Base-by-base conservation (phyloP, 2,797 vertebrate species). In the Oreochromis grahami region DNA sequence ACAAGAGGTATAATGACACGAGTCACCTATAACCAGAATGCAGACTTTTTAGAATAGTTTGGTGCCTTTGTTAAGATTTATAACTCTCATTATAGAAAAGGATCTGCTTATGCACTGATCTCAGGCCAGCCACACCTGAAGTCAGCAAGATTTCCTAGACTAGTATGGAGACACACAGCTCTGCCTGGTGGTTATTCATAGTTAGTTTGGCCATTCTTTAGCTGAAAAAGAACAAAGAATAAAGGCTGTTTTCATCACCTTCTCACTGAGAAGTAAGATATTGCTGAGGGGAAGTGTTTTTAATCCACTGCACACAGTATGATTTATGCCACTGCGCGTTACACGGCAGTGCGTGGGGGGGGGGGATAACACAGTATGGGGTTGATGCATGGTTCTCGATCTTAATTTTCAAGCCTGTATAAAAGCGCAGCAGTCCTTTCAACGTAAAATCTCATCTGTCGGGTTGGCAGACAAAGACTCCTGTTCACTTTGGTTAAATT, bases 141-240 rank as follows among this genome's bases (percentile, higher is more conserved):
- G 88, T 91, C 77, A 86, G 84, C 52, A 79, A 45, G 70, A 84
- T 87, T 84, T 82, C 81, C 79, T 68, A 26, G 26, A 92, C 90
- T 89, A 14, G 43, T 29, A 19, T 26, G 24, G 14, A 81, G 19
- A 45, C 9, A 58, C 19, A 76, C 70, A 79, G 38, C 80, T 60
- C 77, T 68, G 41, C 63, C 68, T 21, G 65, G 77, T 78, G 15
- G 8, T 80, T 85, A 80, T 79, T 86, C 45, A 78, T 90, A 78
- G 80, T 88, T 80, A 56, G 77, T 87, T 81, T 91, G 79, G 83
- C 14, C 7, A 2, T 81, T 88, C 65, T 81, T 80, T n/a, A 86
- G 65, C 79, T 70, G 32, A 86, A 80, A 63, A 63, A 63, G 58
- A 38, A 38, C 2, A 84, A 80, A 52, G 63, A 86, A 79, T 79